Evolutionary conservation across 2,113 vertebrate species (phyloP).

Genomic region (Thamnaconus septentrionalis): DNA sequence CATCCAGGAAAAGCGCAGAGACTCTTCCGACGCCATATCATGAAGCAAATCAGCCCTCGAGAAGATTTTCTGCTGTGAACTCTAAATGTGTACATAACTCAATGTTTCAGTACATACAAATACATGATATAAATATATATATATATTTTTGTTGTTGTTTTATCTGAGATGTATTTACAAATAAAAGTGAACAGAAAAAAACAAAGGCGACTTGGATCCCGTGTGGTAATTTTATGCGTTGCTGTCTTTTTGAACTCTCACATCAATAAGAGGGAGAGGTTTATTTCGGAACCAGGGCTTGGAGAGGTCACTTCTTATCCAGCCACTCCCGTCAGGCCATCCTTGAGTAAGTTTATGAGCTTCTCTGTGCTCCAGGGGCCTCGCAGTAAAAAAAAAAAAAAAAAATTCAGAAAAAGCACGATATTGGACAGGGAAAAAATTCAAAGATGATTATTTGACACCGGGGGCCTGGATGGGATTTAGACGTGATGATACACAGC

Average conservation of each 20-base stretch:
- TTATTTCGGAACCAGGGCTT: no score
- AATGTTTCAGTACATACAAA: constrained; percentile 70
- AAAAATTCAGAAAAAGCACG: no score
- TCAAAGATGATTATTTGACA: no score
- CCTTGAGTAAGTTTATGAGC: not conserved
- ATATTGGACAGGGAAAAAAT: no score
- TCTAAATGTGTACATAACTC: constrained; percentile 69
- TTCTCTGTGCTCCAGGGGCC: not conserved
- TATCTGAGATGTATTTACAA: constrained; percentile 89
- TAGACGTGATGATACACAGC: no score
- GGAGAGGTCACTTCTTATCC: no score
- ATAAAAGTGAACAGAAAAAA: constrained; percentile 85
- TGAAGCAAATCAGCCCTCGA: constrained; percentile 63
- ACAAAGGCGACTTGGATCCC: constrained; percentile 16
- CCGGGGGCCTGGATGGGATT: no score
- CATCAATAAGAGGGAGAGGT: no score
- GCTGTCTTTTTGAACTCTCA: not conserved
- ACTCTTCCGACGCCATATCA: constrained; percentile 29
- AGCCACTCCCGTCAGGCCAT: not conserved
- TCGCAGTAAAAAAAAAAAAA: not conserved
- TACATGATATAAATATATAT: constrained; percentile 44
- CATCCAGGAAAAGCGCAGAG: constrained; percentile 73
- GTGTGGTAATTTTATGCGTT: not conserved
- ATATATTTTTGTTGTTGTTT: constrained; percentile 84
- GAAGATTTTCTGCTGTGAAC: constrained; percentile 62